Conservation (phyloP, 2,113 vertebrate genomes). For the crab-eating macaque (Macaca fascicularis) region DNA sequence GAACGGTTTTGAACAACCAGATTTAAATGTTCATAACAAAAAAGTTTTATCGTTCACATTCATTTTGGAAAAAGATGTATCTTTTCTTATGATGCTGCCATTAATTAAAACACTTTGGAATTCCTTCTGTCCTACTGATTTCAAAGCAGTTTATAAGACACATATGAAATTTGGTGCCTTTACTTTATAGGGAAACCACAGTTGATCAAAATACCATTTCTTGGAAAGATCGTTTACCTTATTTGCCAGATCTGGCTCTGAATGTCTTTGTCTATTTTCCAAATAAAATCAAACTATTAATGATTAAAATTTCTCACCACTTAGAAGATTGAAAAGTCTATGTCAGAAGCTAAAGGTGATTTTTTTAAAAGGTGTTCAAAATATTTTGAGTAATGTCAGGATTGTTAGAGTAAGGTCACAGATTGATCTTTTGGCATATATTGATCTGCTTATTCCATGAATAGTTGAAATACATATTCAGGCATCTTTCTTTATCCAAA, state of each 20-base stretch:
- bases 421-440: background rate
- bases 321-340: background rate
- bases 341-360: background rate
- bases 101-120: slow-evolving; percentile 1
- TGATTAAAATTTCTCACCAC: background rate
- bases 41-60: background rate
- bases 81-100: background rate
- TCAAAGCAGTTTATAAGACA: background rate
- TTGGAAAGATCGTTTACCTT: background rate
- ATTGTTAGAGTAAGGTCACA: background rate
- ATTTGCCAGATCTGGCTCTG: background rate
- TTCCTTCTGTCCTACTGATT: background rate
- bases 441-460: background rate
- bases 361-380: background rate
- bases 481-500: background rate
- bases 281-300: background rate
- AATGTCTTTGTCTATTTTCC: background rate
- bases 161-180: background rate
- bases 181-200: background rate
- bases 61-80: background rate
- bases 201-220: background rate
- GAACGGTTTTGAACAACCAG: background rate
- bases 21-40: background rate
- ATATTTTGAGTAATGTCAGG: background rate
- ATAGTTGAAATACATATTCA: background rate